These are phyloP conservation scores for Melanaphis sacchari DNA, from an alignment of 1,140 invertebrate genomes.

Conservation along the genomic window DNA sequence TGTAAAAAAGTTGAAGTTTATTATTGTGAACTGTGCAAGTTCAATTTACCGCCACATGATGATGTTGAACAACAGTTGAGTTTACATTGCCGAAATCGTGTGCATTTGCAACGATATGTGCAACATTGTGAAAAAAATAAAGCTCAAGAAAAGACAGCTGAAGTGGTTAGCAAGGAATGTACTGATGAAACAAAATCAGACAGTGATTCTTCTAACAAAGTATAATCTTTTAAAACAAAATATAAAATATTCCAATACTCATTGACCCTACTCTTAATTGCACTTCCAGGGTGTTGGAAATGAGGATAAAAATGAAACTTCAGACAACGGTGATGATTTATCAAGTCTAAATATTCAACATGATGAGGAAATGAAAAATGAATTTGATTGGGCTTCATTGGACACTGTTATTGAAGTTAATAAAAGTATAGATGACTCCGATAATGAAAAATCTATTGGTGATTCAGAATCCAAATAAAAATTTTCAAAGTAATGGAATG, in stretches of 20 bases:
- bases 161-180: background rate
- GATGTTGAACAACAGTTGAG: conserved; percentile 66
- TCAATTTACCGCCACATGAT: conserved; percentile 72
- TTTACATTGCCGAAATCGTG: conserved; percentile 60
- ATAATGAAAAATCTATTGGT: conserved; percentile 26
- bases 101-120: conserved; percentile 60
- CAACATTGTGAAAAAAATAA: conserved; percentile 55
- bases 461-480: background rate
- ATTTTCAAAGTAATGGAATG: background rate
- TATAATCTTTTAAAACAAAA: background rate
- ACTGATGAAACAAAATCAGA: conserved; percentile 27
- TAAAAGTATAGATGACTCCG: conserved; percentile 31
- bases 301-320: conserved; percentile 39
- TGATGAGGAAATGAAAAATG: conserved; percentile 12
- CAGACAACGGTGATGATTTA: conserved; percentile 42
- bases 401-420: conserved; percentile 10
- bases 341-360: conserved; percentile 23
- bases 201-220: conserved; percentile 47
- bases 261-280: background rate
- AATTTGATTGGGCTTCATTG: conserved; percentile 46
- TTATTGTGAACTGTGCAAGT: conserved; percentile 76
- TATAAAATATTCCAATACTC: background rate
- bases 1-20: conserved; percentile 77
- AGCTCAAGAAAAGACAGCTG: background rate
- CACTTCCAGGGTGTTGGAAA: conserved; percentile 25